Evolutionary conservation across 2,113 vertebrate genomes (phyloP).

Genomic region (Tiliqua scincoides): DNA sequence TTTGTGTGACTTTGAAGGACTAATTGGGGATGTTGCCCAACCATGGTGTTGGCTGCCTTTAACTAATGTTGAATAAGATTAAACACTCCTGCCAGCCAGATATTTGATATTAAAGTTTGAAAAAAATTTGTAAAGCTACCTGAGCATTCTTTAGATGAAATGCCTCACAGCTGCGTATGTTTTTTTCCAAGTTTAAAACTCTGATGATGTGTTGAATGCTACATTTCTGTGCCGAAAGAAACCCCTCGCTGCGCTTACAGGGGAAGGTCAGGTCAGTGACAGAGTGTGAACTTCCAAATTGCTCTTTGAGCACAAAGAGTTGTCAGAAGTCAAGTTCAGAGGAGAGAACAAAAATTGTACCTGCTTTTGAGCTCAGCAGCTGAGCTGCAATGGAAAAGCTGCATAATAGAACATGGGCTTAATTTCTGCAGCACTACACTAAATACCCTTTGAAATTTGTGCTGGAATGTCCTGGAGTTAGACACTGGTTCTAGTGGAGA

Average conservation of each 20-base stretch:
- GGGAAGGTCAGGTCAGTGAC: slow-evolving; percentile 55
- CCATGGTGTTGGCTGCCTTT: slow-evolving; percentile 38
- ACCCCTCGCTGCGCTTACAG: slow-evolving; percentile 1
- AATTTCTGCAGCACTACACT: slow-evolving; percentile 10
- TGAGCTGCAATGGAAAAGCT: slow-evolving; percentile 18
- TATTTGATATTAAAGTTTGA: slow-evolving; percentile 57
- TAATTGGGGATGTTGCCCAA: slow-evolving; percentile 37
- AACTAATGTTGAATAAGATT: slow-evolving; percentile 55
- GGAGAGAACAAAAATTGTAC: slow-evolving; percentile 13
- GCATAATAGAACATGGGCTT: slow-evolving; percentile 26
- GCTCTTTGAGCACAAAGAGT: slow-evolving; percentile 50
- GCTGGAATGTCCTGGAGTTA: slow-evolving; percentile 20
- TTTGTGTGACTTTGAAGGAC: slow-evolving; percentile 28
- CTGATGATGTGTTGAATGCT: slow-evolving; percentile 63
- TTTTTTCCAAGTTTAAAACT: slow-evolving; percentile 63
- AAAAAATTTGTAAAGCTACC: slow-evolving; percentile 52
- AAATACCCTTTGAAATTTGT: slow-evolving; percentile 22
- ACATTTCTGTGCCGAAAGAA: slow-evolving; percentile 55
- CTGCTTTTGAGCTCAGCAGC: slow-evolving; percentile 49
- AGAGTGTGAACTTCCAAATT: slow-evolving; percentile 58
- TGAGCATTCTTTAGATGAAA: slow-evolving; percentile 57
- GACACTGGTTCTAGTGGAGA: not conserved
- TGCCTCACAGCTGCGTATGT: slow-evolving; percentile 51
- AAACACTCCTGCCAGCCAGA: slow-evolving; percentile 35
- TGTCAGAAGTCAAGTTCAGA: slow-evolving; percentile 48